Base-by-base conservation (phyloP, 2,888 invertebrate genomes). In the Oithona nana region DNA sequence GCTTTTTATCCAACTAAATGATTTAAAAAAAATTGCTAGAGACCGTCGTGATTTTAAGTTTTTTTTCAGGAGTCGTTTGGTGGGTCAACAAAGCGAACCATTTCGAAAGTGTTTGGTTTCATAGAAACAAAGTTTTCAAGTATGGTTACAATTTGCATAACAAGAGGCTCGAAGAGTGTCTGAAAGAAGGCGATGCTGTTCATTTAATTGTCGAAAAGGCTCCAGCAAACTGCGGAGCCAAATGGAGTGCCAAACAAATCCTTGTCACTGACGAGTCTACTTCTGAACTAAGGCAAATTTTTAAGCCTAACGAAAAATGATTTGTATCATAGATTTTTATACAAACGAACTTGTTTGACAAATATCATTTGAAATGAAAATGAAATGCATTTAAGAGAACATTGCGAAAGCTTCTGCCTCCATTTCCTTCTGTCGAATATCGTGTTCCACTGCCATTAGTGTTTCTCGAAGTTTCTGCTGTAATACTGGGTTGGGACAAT, bases 401-500 rank as follows among this genome's bases (percentile, higher is more conserved):
- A 57, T 59, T 20, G 57, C 30, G 6, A 57, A 22, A 11, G 30
- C 30, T 4, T 57, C 57, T 63, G 65, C 66, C 56, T 69, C 66
- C 31, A 60, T 63, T 61, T 68, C 69, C 63, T 71, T 72, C 16
- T 69, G 69, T 67, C 83, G 77, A 67, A 88, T 84, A 70, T 88
- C 86, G 30, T 73, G 71, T 66, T 84, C 78, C 13, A 90, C 74
- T 68, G 83, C 82, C 66, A 89, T 86, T 28, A 90, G 74, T 60
- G 83, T 84, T 66, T 85, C 84, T 70, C 86, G 83, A 72, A 93
- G 86, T 61, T 90, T 77, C 72, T 88, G 86, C 57, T 84, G 76
- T 16, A 92, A 73, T 13, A 87, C 85, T 65, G 83, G 76, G 72
- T 90, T 92, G 70, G 89, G 88, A 71, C 89, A 87, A 55, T 83